Conservation (phyloP, 2,888 invertebrate genomes). For the Eustalomyia histrio region DNA sequence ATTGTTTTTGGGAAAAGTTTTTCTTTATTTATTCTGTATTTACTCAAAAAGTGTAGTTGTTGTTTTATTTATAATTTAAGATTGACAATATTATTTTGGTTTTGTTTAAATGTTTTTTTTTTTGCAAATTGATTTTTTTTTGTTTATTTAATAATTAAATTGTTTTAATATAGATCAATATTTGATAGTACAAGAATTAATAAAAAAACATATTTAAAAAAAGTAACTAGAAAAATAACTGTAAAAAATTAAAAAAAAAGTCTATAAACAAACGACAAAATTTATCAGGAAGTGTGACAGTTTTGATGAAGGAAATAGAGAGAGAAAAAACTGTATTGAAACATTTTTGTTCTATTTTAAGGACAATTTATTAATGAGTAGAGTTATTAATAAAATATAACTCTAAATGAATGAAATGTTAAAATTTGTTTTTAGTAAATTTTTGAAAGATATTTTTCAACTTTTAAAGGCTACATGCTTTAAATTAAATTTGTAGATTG, state of each 20-base stretch:
- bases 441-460: no score
- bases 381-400: no score
- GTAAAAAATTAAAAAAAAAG: conserved; percentile 8
- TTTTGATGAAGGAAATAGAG: not conserved
- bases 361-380: no score
- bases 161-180: conserved; percentile 15
- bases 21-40: conserved; percentile 55
- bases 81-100: conserved; percentile 57
- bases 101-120: conserved; percentile 46
- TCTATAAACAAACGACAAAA: not conserved
- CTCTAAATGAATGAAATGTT: no score
- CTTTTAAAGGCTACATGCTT: no score
- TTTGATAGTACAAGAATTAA: not conserved
- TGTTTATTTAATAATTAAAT: not conserved
- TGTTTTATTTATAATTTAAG: conserved; percentile 51
- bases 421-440: no score
- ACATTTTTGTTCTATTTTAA: no score
- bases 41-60: conserved; percentile 57
- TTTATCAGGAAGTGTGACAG: not conserved
- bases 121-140: conserved; percentile 36
- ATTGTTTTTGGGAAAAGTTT: conserved; percentile 49
- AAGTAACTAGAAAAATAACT: not conserved
- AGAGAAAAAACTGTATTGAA: no score
- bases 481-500: no score
- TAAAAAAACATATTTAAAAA: not conserved